phyloP scores from a whole-genome alignment of 1,140 invertebrate genomes.

The Myzus persicae region DNA sequence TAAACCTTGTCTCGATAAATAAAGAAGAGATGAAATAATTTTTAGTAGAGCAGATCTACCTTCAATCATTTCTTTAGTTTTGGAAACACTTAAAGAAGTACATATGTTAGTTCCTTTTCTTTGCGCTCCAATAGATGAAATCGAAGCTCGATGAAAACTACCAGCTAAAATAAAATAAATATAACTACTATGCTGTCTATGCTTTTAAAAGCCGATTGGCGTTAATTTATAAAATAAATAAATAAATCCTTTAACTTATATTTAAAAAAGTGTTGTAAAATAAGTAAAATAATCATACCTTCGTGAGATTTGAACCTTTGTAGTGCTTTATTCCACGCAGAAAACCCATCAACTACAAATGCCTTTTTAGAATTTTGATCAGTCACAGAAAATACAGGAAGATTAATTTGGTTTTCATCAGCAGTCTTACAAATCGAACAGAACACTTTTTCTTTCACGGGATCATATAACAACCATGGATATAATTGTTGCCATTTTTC shows the following conservation, averaged over 20 bases:
- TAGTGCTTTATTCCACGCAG: background rate
- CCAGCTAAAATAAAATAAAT: background rate
- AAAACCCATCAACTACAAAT: background rate
- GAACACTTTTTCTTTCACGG: background rate
- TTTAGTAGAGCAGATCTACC: background rate
- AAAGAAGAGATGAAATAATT: slow-evolving; percentile 4
- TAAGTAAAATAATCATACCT: background rate
- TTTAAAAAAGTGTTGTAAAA: no score
- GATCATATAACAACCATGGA: slow-evolving; percentile 2
- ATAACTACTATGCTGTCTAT: background rate
- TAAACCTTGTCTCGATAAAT: background rate
- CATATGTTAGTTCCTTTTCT: background rate
- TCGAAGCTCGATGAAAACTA: background rate
- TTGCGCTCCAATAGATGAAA: background rate
- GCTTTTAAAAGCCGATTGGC: no score
- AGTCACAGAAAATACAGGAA: background rate
- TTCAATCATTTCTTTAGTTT: background rate
- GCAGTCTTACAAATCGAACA: background rate
- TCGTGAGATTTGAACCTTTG: slow-evolving; percentile 7
- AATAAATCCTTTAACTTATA: no score
- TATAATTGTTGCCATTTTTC: slow-evolving; percentile 1
- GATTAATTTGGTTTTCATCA: background rate
- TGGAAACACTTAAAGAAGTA: background rate
- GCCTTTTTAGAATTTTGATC: background rate
- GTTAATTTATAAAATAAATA: no score